Evolutionary conservation across 2,888 invertebrate genomes (phyloP), one percentile per base, ranked within the genome.

Genomic region (Mythimna lalbum): DNA sequence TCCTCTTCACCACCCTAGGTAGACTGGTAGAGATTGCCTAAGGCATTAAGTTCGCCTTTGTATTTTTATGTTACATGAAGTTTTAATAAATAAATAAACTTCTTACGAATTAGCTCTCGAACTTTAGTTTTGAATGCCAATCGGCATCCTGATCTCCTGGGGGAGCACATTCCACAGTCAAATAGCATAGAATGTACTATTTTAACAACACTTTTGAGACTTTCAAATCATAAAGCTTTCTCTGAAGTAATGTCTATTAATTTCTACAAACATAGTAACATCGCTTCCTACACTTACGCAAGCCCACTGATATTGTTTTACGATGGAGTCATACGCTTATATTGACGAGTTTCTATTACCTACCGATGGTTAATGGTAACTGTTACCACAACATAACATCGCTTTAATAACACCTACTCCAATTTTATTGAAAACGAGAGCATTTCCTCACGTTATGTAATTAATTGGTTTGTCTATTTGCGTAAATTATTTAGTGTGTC

Each of bases 221-320:
- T 52, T 21, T 64, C 23, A 31, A 9, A 31, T 19, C 31, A 1
- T 17, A 31, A 19, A 19, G 31, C 27, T 55, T 55, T 55, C 53
- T 53, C 53, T 17, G 43, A 33, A 19, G 6, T 49, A 19, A 12
- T 7, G 60, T 43, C 56, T 53, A 64, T 71, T 57, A 81, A 78
- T 77, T 77, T 77, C 78, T 78, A 67, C 81, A 64, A 68, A 80
- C 76, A 77, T 56, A 53, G 49, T 61, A 64, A 39, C 64, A 52
- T 63, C 0, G n/a, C 53, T 81, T 67, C 78, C 57, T 65, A 10
- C 19, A n/a, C 43, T 81, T 77, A 57, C 66, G 78, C 57, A 71
- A 81, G 31, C 2, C 14, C 49, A 63, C 65, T 69, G 78, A 81
- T 81, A 78, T 77, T 71, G 81, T 76, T 67, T 71, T 62, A 76